Conservation (phyloP, 2,113 vertebrate genomes). For the Chloropsis hardwickii region DNA sequence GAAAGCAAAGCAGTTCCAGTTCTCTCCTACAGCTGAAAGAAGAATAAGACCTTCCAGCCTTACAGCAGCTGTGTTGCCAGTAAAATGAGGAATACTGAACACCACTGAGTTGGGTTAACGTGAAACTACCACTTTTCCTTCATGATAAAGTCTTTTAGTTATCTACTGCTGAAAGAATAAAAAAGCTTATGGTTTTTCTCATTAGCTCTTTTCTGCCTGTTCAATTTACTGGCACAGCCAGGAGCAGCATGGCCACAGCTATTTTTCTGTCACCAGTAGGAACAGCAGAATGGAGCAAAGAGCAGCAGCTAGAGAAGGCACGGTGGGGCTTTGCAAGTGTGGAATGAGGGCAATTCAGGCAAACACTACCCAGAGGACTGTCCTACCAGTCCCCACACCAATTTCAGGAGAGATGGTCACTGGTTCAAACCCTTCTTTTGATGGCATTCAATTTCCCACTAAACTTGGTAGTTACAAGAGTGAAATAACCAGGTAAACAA, state of each 20-base stretch:
- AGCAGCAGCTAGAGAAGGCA: background rate
- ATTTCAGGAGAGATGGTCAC: background rate
- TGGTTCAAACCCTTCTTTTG: background rate
- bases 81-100: background rate
- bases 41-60: background rate
- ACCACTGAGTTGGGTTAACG: background rate
- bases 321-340: rapidly evolving
- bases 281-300: background rate
- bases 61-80: background rate
- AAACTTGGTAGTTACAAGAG: background rate
- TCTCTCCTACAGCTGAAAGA: background rate
- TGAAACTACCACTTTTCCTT: background rate
- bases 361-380: background rate
- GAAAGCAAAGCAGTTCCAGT: background rate
- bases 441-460: background rate
- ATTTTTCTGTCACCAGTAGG: background rate
- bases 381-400: background rate
- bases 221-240: background rate
- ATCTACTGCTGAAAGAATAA: background rate
- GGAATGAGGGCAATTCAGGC: background rate
- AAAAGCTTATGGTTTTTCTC: background rate
- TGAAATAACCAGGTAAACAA: background rate
- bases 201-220: background rate
- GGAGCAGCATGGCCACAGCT: background rate
- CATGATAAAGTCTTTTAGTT: background rate